Evolutionary conservation across 53 echinoderm and acorn worm genomes (phyloP).

Genomic region (Pentamera pediparva): DNA sequence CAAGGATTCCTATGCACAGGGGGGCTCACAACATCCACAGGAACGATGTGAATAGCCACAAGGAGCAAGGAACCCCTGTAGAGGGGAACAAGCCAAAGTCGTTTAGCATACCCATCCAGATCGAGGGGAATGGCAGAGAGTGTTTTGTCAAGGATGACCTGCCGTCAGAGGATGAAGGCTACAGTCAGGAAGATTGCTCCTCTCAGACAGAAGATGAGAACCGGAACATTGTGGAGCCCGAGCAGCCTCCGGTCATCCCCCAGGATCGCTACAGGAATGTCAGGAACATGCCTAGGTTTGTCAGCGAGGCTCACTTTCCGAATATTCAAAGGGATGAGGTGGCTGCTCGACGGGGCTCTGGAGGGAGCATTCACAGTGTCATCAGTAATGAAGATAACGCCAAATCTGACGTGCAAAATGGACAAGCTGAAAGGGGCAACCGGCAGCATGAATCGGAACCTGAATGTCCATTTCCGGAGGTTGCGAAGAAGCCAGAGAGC

Average conservation of each 20-base stretch:
- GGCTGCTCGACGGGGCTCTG: not conserved
- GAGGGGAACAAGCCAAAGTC: constrained; percentile 17
- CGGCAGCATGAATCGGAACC: not conserved
- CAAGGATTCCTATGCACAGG: not conserved
- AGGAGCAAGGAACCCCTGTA: not conserved
- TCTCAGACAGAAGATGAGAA: constrained; percentile 27
- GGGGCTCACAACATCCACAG: not conserved
- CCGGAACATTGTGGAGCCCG: not conserved
- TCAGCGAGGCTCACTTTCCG: constrained; percentile 25
- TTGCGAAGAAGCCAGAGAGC: not conserved
- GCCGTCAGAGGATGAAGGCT: constrained; percentile 22
- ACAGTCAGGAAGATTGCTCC: constrained; percentile 9
- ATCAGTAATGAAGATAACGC: not conserved
- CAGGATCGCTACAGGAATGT: not conserved
- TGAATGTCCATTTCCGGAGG: constrained; percentile 6
- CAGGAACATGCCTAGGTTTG: constrained; percentile 16
- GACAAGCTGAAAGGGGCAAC: not conserved
- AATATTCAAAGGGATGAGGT: not conserved
- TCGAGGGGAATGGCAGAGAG: constrained; percentile 19
- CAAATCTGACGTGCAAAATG: not conserved
- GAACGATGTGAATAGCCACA: not conserved
- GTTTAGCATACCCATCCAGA: constrained; percentile 23
- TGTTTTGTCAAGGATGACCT: constrained; percentile 24
- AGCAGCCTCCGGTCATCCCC: not conserved
- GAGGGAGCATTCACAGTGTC: not conserved